Conservation (phyloP, 2,113 vertebrate genomes). For the Myotis brandtii region DNA sequence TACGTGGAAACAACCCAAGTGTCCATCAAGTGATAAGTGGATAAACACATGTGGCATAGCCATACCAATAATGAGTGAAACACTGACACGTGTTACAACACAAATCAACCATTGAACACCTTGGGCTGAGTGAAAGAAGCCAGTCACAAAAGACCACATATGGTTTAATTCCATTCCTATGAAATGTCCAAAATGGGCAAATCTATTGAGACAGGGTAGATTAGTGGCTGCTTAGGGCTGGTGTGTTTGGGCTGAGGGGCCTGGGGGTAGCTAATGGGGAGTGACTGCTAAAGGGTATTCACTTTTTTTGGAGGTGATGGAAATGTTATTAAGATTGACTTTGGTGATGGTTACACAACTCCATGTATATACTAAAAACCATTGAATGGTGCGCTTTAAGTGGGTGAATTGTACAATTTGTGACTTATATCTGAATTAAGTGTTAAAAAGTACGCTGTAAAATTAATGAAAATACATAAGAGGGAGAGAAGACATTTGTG, state of each 20-base stretch:
- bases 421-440: background rate
- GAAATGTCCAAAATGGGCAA: background rate
- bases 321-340: background rate
- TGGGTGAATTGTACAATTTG: background rate
- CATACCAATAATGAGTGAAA: background rate
- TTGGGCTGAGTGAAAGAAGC: background rate
- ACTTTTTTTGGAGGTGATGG: background rate
- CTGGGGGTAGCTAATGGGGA: too few relatives aligned
- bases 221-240: background rate
- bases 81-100: fast-evolving
- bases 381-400: background rate
- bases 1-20: too few relatives aligned
- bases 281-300: background rate
- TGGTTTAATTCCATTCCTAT: background rate
- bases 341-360: background rate
- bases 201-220: background rate
- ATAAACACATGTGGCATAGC: background rate
- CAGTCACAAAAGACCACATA: background rate
- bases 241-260: too few relatives aligned
- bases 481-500: background rate
- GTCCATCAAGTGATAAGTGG: background rate
- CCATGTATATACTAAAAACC: background rate
- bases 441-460: background rate
- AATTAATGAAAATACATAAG: background rate
- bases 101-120: background rate